Evolutionary conservation across 2,797 vertebrate species (phyloP).

Genomic region (Phrynocephalus forsythii): DNA sequence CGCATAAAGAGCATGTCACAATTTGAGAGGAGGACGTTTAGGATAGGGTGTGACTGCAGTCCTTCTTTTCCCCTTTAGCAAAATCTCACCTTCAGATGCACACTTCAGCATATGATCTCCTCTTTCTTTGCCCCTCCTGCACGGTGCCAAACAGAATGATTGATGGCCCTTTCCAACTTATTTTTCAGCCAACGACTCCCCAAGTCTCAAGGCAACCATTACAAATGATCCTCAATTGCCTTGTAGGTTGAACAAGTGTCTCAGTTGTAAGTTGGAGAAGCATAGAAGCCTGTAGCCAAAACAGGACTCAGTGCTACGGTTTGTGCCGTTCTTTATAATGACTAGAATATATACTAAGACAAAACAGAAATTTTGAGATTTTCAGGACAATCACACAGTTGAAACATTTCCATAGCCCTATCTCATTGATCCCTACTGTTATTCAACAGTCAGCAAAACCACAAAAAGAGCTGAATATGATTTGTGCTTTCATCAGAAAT

Average conservation of each 20-base stretch:
- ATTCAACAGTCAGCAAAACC: constrained; percentile 33
- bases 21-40: constrained; percentile 59
- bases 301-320: not conserved
- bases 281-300: not conserved
- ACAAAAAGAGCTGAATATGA: not conserved
- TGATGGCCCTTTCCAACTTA: constrained; percentile 68
- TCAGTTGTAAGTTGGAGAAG: constrained; percentile 31
- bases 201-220: constrained; percentile 32
- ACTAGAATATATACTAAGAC: not conserved
- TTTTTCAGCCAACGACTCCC: constrained; percentile 38
- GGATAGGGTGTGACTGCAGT: constrained; percentile 49
- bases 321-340: not conserved
- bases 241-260: constrained; percentile 11
- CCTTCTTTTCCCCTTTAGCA: constrained; percentile 64
- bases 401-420: constrained; percentile 10
- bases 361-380: constrained; percentile 33
- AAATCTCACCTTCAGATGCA: constrained; percentile 53
- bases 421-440: constrained; percentile 43
- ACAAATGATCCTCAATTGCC: constrained; percentile 42
- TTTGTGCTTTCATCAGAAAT: constrained; percentile 18
- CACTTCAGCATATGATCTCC: constrained; percentile 58
- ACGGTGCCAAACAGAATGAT: constrained; percentile 62
- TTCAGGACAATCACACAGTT: constrained; percentile 33
- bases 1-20: constrained; percentile 45
- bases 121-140: constrained; percentile 55